Evolutionary conservation across 2,113 vertebrate species (phyloP).

Genomic region (Microcebus tavaratra): DNA sequence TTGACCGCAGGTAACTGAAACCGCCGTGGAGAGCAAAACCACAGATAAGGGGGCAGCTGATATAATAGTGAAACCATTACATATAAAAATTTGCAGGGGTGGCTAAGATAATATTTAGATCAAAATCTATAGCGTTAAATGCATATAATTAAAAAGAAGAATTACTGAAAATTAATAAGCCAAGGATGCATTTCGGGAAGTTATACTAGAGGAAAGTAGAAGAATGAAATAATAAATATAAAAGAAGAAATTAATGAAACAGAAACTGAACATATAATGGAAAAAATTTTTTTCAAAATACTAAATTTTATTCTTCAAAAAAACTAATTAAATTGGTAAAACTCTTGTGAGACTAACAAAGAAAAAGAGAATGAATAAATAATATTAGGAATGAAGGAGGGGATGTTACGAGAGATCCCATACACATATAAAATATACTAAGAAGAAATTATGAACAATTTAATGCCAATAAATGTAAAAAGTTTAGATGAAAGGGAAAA

Average conservation of each 20-base stretch:
- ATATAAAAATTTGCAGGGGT: not conserved
- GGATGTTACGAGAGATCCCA: not conserved
- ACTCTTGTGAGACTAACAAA: not conserved
- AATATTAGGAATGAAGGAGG: not conserved
- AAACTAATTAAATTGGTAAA: not conserved
- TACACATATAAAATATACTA: not conserved
- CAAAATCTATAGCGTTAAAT: not conserved
- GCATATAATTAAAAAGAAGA: not conserved
- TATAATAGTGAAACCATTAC: not conserved
- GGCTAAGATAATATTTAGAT: not conserved
- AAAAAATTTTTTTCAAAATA: not conserved
- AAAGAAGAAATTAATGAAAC: slow-evolving; percentile 3
- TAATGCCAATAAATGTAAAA: slow-evolving; percentile 22
- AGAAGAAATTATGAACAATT: slow-evolving; percentile 22
- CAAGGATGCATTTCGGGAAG: not conserved
- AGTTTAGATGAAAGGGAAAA: slow-evolving; percentile 38
- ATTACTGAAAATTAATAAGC: not conserved
- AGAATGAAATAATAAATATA: not conserved
- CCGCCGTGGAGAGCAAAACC: not conserved
- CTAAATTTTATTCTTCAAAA: slow-evolving; percentile 27
- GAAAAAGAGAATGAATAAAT: not conserved
- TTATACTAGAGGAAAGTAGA: slow-evolving; percentile 21
- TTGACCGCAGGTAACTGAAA: not conserved
- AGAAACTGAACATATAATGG: not conserved
- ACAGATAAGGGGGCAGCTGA: not conserved